Base-by-base conservation (phyloP, 2,888 invertebrate species). In the Philereme transversata region DNA sequence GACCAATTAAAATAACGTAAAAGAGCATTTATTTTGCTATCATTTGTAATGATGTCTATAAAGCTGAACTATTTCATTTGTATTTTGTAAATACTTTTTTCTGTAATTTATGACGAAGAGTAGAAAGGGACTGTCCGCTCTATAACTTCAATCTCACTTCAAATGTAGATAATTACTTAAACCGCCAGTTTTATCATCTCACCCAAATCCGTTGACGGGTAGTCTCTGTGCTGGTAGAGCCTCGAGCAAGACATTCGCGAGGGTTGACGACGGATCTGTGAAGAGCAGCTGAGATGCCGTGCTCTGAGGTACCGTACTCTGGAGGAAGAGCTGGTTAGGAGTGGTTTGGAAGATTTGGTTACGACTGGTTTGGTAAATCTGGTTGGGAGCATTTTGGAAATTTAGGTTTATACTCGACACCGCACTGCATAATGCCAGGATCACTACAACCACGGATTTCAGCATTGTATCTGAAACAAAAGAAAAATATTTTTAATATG, bases 131-230 rank as follows among this genome's bases (percentile, higher is more conserved):
- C 22, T 22, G 3, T 22, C 22, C 22, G 3, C 22, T 22, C 22
- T 22, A 22, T 22, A 22, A 22, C 40, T 40, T 40, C 40, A 40
- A 40, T 6, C 7, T 6, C 36, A 38, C 36, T 5, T 38, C 36
- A 5, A 38, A 7, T 38, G 7, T 40, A 6, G 22, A 40, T n/a
- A n/a, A n/a, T n/a, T n/a, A n/a, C 40, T 43, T 22, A 4, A 49
- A 45, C 34, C 11, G 34, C 6, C n/a, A 36, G 7, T 54, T 48
- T 48, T 6, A 34, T 36, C 6, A 44, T 63, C 82, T 81, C 71
- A 86, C 86, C 86, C 86, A 68, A 81, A 86, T 69, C 86, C 90
- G 64, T 69, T 75, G 0, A 88, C 86, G 0, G 87, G 81, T 11
- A 86, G 64, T 63, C 90, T 81, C 41, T 79, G 78, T 1, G 84